phyloP scores from a whole-genome alignment of 2,113 vertebrate genomes.

The Helogale parvula region DNA sequence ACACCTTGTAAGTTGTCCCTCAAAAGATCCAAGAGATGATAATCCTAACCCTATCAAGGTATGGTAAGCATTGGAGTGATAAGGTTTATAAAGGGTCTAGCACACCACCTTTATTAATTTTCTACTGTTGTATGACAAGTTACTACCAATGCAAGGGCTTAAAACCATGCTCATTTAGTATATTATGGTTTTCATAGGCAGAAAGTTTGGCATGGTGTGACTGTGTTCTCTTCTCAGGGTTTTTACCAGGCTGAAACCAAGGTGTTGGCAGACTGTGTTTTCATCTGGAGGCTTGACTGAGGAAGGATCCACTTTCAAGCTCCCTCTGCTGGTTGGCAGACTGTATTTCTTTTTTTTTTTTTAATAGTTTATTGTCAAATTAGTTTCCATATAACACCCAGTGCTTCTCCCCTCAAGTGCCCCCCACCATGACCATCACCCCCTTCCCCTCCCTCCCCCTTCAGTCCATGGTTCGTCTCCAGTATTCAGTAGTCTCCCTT shows the following conservation, averaged over 20 bases:
- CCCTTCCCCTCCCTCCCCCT: too few species aligned
- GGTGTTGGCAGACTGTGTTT: neutral
- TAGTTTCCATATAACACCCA: too few species aligned
- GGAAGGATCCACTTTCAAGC: neutral
- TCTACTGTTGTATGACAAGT: too few species aligned
- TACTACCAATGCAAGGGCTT: too few species aligned
- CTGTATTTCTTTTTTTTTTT: neutral
- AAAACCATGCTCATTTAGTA: fast-evolving
- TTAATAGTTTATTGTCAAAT: too few species aligned
- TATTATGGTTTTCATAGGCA: neutral
- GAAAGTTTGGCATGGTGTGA: neutral
- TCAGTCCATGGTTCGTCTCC: too few species aligned
- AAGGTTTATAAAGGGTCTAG: neutral
- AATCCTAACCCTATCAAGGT: fast-evolving
- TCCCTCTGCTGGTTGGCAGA: neutral
- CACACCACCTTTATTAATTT: neutral
- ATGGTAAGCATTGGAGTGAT: neutral
- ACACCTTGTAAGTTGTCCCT: too few species aligned
- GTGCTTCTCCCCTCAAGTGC: too few species aligned
- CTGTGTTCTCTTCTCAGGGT: neutral
- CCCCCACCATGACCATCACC: too few species aligned
- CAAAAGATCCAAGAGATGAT: neutral
- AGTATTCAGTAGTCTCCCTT: too few species aligned
- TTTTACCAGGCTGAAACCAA: neutral
- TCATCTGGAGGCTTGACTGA: neutral